These are phyloP conservation scores for Rhombomys opimus DNA, from an alignment of 2,113 vertebrate genomes.

Conservation along the genomic window DNA sequence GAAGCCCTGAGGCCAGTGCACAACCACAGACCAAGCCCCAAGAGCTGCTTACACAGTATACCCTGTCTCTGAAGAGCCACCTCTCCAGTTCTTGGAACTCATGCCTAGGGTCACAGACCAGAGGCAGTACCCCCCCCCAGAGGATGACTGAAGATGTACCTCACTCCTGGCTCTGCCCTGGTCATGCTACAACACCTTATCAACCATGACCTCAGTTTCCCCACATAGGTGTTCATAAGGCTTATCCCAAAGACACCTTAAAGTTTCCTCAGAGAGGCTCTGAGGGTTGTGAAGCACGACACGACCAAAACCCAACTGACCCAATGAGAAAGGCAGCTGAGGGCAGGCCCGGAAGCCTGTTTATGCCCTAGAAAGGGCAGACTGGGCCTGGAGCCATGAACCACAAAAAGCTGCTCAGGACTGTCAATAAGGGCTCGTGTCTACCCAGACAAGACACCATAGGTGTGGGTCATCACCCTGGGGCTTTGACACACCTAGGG, in stretches of 20 bases:
- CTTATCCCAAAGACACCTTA: background rate
- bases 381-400: background rate
- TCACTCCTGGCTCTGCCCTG: background rate
- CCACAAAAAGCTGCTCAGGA: background rate
- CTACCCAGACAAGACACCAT: background rate
- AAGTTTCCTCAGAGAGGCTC: background rate
- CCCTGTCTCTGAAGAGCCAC: background rate
- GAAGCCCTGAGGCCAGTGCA: background rate
- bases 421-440: background rate
- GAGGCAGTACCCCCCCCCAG: background rate
- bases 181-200: background rate
- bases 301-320: background rate
- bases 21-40: background rate
- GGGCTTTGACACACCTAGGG: background rate
- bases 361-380: fast-evolving
- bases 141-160: background rate
- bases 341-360: background rate
- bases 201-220: background rate
- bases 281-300: background rate
- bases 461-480: background rate
- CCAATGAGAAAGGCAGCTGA: background rate
- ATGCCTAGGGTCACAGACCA: background rate
- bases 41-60: background rate
- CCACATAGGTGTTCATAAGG: fast-evolving
- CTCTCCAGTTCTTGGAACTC: background rate